Evolutionary conservation across 2,113 vertebrate genomes (phyloP).

Genomic region (Pachyramphus minor): DNA sequence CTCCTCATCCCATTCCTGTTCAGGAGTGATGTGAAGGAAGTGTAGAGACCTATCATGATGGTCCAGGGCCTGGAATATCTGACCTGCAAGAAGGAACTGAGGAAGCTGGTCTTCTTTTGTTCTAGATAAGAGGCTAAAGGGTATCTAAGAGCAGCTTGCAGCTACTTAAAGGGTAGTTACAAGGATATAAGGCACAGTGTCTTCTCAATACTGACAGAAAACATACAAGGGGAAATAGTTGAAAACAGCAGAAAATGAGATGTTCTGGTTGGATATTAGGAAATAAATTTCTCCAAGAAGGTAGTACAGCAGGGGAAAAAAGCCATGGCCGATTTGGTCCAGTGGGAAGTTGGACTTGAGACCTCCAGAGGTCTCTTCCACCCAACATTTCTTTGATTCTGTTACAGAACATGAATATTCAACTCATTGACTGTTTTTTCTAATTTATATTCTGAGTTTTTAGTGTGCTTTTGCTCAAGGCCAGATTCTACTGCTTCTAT

Average conservation of each 20-base stretch:
- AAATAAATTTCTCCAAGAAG: not conserved
- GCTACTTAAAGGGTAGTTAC: not conserved
- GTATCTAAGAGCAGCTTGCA: not conserved
- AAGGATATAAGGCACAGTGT: not conserved
- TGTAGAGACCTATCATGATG: not conserved
- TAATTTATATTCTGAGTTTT: not conserved
- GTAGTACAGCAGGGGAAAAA: not conserved
- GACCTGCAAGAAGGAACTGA: not conserved
- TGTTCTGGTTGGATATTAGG: not conserved
- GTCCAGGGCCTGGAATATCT: not conserved
- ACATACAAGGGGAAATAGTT: not conserved
- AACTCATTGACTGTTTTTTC: not conserved
- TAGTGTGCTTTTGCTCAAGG: constrained; percentile 16
- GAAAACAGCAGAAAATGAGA: not conserved
- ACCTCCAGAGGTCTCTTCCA: not conserved
- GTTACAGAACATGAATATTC: not conserved
- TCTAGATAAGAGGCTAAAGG: not conserved
- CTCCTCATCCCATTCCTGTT: not conserved
- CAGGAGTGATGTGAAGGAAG: not conserved
- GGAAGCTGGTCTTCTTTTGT: not conserved
- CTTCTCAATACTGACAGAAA: not conserved
- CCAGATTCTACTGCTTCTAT: not conserved
- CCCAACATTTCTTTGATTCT: not conserved
- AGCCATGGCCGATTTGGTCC: not conserved
- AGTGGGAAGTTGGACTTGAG: not conserved